These are phyloP conservation scores for Microtus californicus DNA, from an alignment of 2,797 vertebrate species.

Conservation along the genomic window DNA sequence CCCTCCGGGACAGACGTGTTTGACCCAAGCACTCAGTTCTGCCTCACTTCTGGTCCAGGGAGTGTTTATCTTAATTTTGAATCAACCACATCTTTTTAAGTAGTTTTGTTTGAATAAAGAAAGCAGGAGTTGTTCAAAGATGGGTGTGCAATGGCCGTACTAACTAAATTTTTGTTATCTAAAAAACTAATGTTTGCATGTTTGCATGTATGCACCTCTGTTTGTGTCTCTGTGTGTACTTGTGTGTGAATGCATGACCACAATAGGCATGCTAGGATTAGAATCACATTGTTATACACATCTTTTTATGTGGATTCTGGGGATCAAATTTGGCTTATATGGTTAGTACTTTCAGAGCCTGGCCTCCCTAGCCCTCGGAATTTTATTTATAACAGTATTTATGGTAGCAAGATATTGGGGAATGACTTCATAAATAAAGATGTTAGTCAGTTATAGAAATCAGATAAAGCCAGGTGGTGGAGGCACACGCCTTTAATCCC, in stretches of 20 bases:
- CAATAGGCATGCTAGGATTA: not conserved
- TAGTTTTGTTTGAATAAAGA: constrained; percentile 34
- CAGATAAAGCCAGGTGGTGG: no score
- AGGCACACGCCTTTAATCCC: no score
- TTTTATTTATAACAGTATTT: constrained; percentile 47
- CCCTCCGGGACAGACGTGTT: constrained; percentile 10
- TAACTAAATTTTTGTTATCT: not conserved
- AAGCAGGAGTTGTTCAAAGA: constrained; percentile 8
- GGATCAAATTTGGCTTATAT: not conserved
- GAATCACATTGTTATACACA: not conserved
- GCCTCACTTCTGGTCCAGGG: not conserved
- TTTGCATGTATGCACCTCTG: not conserved
- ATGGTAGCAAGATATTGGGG: not conserved
- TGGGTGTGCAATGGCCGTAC: not conserved
- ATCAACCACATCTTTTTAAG: not conserved
- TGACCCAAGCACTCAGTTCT: not conserved
- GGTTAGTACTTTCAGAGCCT: not conserved
- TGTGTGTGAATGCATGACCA: not conserved
- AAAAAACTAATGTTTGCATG: not conserved
- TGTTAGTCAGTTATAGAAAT: not conserved
- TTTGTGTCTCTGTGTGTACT: not conserved
- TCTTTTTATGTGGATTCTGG: not conserved
- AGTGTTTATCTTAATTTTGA: constrained; percentile 60
- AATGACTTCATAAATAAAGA: constrained; percentile 41
- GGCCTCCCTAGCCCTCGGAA: not conserved